A percentile compares a stretch with the other conserved stretches of the same genome.
Conservation (phyloP, 2,113 vertebrate species). For the Cichladusa arquata region DNA sequence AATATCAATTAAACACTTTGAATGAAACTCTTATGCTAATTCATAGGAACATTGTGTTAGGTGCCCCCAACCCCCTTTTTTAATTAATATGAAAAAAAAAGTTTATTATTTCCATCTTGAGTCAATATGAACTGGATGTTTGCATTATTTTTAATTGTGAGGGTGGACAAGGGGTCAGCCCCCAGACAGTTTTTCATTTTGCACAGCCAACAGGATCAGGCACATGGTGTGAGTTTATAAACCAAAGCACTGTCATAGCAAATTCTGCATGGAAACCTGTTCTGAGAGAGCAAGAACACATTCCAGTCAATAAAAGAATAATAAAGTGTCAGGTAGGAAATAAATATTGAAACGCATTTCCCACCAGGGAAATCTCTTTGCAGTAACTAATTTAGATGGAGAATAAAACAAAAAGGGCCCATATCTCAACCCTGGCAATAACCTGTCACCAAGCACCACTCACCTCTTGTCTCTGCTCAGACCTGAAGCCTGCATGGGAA, state of each 20-base stretch:
- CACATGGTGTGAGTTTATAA: neutral
- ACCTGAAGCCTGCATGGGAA: neutral
- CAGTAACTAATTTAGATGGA: conserved; percentile 57
- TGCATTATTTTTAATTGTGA: neutral
- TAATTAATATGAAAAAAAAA: neutral
- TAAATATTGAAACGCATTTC: conserved; percentile 59
- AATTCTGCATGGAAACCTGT: neutral
- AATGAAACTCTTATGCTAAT: neutral
- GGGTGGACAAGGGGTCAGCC: neutral
- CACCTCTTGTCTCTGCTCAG: conserved; percentile 1
- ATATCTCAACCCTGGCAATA: conserved; percentile 33
- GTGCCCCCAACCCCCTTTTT: rapidly evolving
- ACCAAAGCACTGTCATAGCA: neutral
- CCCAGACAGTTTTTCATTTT: neutral
- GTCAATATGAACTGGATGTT: neutral
- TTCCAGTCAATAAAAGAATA: conserved; percentile 50
- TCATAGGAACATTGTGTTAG: neutral
- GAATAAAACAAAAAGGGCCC: conserved; percentile 48
- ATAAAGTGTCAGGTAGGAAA: conserved; percentile 55
- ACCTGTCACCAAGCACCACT: neutral
- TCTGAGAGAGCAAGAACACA: neutral
- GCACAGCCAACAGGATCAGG: neutral
- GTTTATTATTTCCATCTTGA: neutral
- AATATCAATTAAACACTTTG: neutral
- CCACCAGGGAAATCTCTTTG: conserved; percentile 53